Conservation (phyloP, 1,140 invertebrate species). For the Diachasma alloeum region DNA sequence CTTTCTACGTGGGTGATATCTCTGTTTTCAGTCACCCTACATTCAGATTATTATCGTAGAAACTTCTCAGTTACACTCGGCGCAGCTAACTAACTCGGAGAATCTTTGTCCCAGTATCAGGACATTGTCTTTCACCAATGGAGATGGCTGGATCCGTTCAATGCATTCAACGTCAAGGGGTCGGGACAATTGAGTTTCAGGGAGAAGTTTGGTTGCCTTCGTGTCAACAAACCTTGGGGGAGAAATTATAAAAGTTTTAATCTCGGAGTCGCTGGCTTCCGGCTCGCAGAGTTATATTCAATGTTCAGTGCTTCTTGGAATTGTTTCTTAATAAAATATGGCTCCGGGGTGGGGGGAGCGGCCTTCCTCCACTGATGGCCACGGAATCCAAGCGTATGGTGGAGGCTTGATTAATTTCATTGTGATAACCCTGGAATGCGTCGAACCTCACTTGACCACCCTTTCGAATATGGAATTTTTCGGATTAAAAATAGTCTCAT, state of each 20-base stretch:
- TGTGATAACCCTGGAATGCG: no score
- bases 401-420: no score
- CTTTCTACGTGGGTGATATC: constrained; percentile 11
- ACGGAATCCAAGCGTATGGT: no score
- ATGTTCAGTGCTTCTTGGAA: no score
- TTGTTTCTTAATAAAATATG: no score
- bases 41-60: background rate
- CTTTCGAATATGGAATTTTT: no score
- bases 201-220: background rate
- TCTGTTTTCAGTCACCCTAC: background rate
- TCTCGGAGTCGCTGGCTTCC: background rate
- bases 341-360: no score
- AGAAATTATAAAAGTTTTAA: background rate
- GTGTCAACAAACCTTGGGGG: background rate
- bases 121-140: background rate
- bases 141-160: background rate
- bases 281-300: background rate
- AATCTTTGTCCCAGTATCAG: constrained; percentile 9
- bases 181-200: background rate
- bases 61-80: constrained; percentile 5
- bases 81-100: background rate
- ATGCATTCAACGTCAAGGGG: background rate
- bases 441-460: no score
- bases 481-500: no score
- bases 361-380: no score